A percentile compares a stretch with the other conserved stretches of the same genome.
phyloP scores from a whole-genome alignment of 2,888 invertebrate species.

The Synergus japonicus region DNA sequence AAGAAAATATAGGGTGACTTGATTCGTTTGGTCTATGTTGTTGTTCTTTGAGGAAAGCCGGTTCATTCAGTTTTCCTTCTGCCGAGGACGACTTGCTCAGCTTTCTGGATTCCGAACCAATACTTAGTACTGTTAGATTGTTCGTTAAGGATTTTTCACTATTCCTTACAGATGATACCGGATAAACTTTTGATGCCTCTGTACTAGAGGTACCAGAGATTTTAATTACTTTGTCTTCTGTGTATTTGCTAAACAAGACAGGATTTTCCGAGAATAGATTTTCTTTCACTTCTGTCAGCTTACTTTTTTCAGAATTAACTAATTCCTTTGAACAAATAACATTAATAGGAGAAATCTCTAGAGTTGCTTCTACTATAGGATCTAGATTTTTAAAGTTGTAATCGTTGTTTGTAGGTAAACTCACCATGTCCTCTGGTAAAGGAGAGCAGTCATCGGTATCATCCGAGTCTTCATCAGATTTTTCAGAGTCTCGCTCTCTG shows the following conservation, averaged over 20 bases:
- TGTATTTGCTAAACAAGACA: background rate
- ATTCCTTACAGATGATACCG: background rate
- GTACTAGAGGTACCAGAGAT: background rate
- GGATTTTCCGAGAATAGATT: background rate
- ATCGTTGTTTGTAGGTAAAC: background rate
- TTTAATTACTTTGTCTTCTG: background rate
- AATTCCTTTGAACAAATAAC: background rate
- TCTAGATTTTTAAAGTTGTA: background rate
- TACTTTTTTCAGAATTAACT: background rate
- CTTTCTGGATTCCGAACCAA: background rate
- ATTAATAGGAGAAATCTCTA: background rate
- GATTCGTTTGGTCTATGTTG: background rate
- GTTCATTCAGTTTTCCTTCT: background rate
- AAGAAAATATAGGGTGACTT: background rate
- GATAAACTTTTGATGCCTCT: background rate
- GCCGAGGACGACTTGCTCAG: background rate
- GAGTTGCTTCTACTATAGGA: background rate
- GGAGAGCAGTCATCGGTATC: slow-evolving; percentile 57
- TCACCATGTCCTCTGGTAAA: background rate
- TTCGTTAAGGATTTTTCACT: background rate
- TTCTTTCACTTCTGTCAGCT: background rate
- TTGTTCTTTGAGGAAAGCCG: background rate
- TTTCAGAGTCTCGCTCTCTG: slow-evolving; percentile 52
- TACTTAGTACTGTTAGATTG: background rate
- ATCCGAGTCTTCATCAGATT: slow-evolving; percentile 58